These are phyloP conservation scores for Enhydra lutris DNA, from an alignment of 2,113 vertebrate species.

Conservation along the genomic window DNA sequence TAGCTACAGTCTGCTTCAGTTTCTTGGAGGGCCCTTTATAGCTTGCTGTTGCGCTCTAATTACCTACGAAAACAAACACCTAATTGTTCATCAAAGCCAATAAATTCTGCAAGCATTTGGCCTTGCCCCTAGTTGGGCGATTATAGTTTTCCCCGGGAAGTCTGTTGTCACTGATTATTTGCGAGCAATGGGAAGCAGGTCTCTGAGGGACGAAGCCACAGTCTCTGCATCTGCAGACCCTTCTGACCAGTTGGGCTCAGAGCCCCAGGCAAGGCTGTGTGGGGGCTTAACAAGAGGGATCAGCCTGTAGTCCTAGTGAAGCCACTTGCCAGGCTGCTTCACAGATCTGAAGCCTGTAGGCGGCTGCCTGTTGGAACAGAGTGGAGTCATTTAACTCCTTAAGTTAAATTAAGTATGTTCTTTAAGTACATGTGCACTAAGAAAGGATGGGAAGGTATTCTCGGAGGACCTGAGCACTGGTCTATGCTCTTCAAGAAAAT, in stretches of 20 bases:
- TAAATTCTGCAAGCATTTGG: conserved; percentile 28
- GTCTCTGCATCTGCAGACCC: not conserved
- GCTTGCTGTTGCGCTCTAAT: conserved; percentile 50
- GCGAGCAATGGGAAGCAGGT: not conserved
- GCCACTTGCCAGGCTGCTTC: not conserved
- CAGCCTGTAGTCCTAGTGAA: not conserved
- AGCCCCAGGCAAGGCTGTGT: accelerated
- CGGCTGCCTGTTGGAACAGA: accelerated
- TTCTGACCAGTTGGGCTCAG: not conserved
- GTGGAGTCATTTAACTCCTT: not conserved
- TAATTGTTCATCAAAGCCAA: conserved; percentile 65
- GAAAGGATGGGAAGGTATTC: not conserved
- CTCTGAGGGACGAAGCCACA: conserved; percentile 57
- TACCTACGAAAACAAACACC: conserved; percentile 63
- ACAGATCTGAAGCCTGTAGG: not conserved
- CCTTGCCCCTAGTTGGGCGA: not conserved
- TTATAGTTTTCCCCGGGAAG: conserved; percentile 53
- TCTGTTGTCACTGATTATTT: not conserved
- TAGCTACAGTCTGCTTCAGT: not conserved
- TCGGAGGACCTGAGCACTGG: not conserved
- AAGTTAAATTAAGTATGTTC: too few relatives aligned
- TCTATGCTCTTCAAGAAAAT: not conserved
- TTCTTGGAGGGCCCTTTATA: conserved; percentile 50
- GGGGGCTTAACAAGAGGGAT: not conserved
- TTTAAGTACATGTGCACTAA: not conserved